Evolutionary conservation across 2,888 invertebrate species (phyloP).

Genomic region (Proisotoma minuta): DNA sequence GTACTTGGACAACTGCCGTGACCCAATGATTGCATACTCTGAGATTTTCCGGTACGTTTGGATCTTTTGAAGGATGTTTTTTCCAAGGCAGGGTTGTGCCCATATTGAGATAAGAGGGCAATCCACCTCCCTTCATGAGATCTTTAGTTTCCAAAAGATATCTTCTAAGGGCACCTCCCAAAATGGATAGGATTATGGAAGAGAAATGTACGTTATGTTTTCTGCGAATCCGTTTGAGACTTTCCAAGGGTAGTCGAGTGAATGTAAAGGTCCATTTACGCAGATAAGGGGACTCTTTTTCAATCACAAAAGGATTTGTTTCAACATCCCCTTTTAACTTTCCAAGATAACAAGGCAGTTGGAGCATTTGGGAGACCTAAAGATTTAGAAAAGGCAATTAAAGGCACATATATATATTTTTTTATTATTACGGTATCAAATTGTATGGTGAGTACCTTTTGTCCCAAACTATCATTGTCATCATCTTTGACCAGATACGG

Average conservation of each 20-base stretch:
- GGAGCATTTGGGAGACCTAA: constrained; percentile 23
- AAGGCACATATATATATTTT: not conserved
- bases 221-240: constrained; percentile 15
- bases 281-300: not conserved
- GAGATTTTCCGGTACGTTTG: not conserved
- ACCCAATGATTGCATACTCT: constrained; percentile 30
- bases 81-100: constrained; percentile 19
- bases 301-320: constrained; percentile 10
- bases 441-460: not conserved
- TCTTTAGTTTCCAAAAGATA: constrained; percentile 12
- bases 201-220: constrained; percentile 15
- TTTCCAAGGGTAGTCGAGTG: constrained; percentile 10
- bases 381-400: not conserved
- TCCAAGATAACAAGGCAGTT: constrained; percentile 15
- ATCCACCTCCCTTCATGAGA: not conserved
- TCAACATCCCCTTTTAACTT: constrained; percentile 6
- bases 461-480: constrained; percentile 3
- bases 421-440: not conserved
- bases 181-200: constrained; percentile 12
- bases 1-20: constrained; percentile 8
- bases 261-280: constrained; percentile 16
- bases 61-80: constrained; percentile 18
- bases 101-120: constrained; percentile 7
- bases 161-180: constrained; percentile 14
- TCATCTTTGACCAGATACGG: constrained; percentile 26